phyloP scores from a whole-genome alignment of 2,113 vertebrate species.

The Polypterus bichir region DNA sequence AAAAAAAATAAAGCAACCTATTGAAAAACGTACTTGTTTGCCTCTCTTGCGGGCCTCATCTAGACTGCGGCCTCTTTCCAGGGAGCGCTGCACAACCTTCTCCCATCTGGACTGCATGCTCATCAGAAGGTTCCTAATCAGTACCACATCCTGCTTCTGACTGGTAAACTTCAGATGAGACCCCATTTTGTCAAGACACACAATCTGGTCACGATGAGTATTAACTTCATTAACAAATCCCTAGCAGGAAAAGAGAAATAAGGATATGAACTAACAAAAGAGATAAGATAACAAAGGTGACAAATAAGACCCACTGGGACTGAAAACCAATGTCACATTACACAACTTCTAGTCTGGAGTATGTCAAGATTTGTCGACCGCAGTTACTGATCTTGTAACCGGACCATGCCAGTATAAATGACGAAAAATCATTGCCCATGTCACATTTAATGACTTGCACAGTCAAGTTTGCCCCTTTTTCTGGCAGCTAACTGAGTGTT shows the following conservation, averaged over 20 bases:
- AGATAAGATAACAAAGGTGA: fast-evolving
- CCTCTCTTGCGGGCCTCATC: conserved; percentile 91
- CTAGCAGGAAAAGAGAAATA: conserved; percentile 33
- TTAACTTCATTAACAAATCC: conserved; percentile 96
- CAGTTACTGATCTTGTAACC: too few species aligned
- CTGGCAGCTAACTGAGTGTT: too few species aligned
- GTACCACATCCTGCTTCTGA: conserved; percentile 90
- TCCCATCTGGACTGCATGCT: conserved; percentile 97
- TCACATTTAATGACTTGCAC: too few species aligned
- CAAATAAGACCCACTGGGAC: fast-evolving
- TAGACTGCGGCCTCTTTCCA: conserved; percentile 82
- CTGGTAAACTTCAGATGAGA: conserved; percentile 93
- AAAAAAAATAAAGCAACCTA: too few species aligned
- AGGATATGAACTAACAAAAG: fast-evolving
- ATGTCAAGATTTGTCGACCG: too few species aligned
- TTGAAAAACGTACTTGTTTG: conserved; percentile 68
- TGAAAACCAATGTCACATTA: too few species aligned
- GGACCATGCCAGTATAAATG: too few species aligned
- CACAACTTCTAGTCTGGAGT: too few species aligned
- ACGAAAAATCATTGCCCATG: too few species aligned
- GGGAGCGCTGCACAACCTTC: conserved; percentile 88
- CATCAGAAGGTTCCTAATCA: conserved; percentile 94
- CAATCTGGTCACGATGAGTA: conserved; percentile 83
- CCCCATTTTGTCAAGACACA: conserved; percentile 85
- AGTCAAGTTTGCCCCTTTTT: too few species aligned